These are phyloP conservation scores for Lissonota sp. DNA, from an alignment of 2,888 invertebrate genomes.

Conservation along the genomic window DNA sequence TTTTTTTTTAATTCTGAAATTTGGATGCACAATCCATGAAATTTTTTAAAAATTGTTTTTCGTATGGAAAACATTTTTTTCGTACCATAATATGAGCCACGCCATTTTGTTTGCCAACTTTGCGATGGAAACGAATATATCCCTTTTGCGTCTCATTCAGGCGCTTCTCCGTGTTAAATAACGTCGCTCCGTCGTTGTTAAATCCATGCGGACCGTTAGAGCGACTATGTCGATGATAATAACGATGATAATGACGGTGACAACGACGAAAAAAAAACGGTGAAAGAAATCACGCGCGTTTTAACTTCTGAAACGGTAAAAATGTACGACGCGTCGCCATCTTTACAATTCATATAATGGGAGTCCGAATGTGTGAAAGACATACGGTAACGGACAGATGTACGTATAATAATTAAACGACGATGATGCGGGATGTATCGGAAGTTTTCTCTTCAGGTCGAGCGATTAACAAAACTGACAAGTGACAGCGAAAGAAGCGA, in stretches of 20 bases:
- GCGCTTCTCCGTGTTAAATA: constrained; percentile 56
- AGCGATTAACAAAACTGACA: constrained; percentile 12
- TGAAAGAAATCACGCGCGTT: constrained; percentile 31
- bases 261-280: constrained; percentile 35
- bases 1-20: too few species aligned
- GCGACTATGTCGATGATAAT: constrained; percentile 37
- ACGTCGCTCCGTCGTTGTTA: constrained; percentile 33
- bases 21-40: too few species aligned
- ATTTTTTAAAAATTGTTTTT: too few species aligned
- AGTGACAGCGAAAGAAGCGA: constrained; percentile 6
- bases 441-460: constrained; percentile 3
- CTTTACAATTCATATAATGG: constrained; percentile 13
- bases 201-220: constrained; percentile 27
- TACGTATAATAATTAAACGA: too few species aligned
- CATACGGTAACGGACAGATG: too few species aligned
- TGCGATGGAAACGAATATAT: too few species aligned
- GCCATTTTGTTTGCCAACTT: too few species aligned
- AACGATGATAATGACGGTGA: constrained; percentile 34
- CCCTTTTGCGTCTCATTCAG: constrained; percentile 32
- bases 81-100: too few species aligned
- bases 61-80: too few species aligned
- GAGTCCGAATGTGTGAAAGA: background rate
- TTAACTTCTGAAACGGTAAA: constrained; percentile 9
- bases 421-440: constrained; percentile 18
- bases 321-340: constrained; percentile 10